Conservation (phyloP, 2,888 invertebrate species). For the Macrosiphum euphorbiae region DNA sequence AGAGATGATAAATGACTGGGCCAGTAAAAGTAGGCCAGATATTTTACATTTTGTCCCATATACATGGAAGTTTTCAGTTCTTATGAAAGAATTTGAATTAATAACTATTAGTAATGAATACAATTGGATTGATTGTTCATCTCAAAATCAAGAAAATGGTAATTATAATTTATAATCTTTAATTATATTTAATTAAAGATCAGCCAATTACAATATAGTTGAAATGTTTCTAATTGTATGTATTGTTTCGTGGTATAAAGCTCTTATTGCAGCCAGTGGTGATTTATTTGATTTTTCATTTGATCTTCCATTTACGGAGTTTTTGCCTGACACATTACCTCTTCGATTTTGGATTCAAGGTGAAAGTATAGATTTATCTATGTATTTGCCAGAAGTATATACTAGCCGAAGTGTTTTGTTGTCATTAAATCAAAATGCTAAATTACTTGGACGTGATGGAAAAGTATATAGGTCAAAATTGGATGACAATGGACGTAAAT, state of each 20-base stretch:
- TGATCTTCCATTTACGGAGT: conserved; percentile 94
- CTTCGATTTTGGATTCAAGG: conserved; percentile 95
- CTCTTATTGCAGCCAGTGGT: conserved; percentile 92
- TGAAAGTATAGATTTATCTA: conserved; percentile 90
- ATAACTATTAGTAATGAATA: conserved; percentile 94
- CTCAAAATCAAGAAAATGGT: conserved; percentile 94
- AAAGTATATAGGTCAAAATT: conserved; percentile 70
- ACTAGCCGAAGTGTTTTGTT: conserved; percentile 86
- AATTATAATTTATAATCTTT: conserved; percentile 65
- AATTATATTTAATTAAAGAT: not conserved
- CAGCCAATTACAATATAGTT: not conserved
- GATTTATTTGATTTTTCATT: conserved; percentile 94
- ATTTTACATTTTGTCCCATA: conserved; percentile 96
- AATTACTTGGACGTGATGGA: conserved; percentile 84
- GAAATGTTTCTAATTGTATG: conserved; percentile 18
- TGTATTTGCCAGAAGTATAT: conserved; percentile 92
- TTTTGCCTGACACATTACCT: conserved; percentile 89
- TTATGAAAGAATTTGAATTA: conserved; percentile 95
- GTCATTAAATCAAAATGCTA: conserved; percentile 89
- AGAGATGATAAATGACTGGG: conserved; percentile 97
- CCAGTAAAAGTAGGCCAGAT: conserved; percentile 92
- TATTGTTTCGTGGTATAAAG: conserved; percentile 69
- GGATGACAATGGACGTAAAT: conserved; percentile 76
- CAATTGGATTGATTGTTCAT: conserved; percentile 99
- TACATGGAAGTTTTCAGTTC: conserved; percentile 92